Conservation (phyloP, 2,113 vertebrate species). For the Amphiprion percula region DNA sequence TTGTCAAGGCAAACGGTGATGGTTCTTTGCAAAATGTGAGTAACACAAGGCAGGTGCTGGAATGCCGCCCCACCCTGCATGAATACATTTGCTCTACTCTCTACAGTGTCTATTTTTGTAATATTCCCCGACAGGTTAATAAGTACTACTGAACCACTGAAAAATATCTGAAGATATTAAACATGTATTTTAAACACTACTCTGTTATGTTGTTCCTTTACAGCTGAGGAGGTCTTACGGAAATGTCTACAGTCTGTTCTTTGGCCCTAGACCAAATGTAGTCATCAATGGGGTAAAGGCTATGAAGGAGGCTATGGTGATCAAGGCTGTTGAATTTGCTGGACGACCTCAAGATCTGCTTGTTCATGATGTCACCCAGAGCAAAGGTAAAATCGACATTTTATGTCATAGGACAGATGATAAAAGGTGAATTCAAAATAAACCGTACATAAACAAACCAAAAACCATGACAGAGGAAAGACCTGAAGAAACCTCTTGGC, state of each 20-base stretch:
- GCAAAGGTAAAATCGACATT: conserved; percentile 51
- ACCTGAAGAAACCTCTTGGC: no score
- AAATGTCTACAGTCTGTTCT: conserved; percentile 77
- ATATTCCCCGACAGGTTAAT: no score
- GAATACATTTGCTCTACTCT: no score
- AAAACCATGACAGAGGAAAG: no score
- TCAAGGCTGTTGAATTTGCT: conserved; percentile 72
- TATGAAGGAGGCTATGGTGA: conserved; percentile 78
- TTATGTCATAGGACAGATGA: not conserved
- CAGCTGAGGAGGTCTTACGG: conserved; percentile 79
- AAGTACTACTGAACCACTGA: no score
- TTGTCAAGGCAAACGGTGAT: no score
- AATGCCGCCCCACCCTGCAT: no score
- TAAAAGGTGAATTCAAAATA: not conserved
- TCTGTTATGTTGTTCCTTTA: not conserved
- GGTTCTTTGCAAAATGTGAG: no score
- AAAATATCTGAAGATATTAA: no score
- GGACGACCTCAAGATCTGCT: conserved; percentile 80
- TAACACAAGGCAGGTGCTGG: no score
- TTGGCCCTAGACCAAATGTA: conserved; percentile 72
- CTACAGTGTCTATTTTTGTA: no score
- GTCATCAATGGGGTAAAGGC: conserved; percentile 71
- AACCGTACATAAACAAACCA: no score
- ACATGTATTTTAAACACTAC: conserved; percentile 8
- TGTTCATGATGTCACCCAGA: conserved; percentile 37